Conservation (phyloP, 2,888 invertebrate genomes). For the Apamea epomidion region DNA sequence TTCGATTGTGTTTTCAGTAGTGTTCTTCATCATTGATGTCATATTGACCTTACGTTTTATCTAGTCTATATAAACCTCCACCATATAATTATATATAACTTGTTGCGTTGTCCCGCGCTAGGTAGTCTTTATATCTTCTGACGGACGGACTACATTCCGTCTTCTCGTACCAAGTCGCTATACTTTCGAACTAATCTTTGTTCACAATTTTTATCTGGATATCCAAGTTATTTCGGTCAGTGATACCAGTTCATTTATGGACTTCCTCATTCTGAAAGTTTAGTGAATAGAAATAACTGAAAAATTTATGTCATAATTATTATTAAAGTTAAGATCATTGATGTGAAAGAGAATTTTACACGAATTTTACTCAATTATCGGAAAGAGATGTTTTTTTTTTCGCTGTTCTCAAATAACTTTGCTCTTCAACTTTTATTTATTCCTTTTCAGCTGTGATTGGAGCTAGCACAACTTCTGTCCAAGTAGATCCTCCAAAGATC, state of each 20-base stretch:
- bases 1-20: not conserved
- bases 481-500: conserved; percentile 12
- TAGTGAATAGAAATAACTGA: not conserved
- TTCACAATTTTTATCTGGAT: not conserved
- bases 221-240: not conserved
- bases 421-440: too few species aligned
- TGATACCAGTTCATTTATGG: not conserved
- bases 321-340: not conserved
- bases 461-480: conserved; percentile 4
- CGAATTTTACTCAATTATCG: not conserved
- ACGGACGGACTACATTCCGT: not conserved
- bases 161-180: not conserved
- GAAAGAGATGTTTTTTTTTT: not conserved
- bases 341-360: not conserved
- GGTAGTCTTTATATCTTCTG: too few species aligned
- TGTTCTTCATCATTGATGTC: not conserved
- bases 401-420: not conserved
- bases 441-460: conserved; percentile 18
- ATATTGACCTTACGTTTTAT: not conserved
- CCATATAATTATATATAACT: not conserved
- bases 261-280: not conserved
- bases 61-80: not conserved
- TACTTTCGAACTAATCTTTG: not conserved
- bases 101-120: not conserved
- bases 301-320: not conserved